phyloP scores from a whole-genome alignment of 2,113 vertebrate genomes.

The Prunella fulvescens region DNA sequence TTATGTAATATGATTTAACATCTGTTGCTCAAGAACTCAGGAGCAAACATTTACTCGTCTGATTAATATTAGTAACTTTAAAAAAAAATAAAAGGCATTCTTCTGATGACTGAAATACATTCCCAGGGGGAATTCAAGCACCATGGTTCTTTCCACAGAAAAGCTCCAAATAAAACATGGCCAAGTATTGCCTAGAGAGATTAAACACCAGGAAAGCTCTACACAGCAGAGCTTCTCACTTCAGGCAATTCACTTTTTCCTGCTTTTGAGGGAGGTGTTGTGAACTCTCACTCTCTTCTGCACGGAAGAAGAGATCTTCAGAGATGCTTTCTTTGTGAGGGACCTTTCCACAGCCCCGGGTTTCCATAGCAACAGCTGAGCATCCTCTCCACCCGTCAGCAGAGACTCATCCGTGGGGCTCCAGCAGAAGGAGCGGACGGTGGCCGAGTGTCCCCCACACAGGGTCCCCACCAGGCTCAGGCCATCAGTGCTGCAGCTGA shows the following conservation, averaged over 20 bases:
- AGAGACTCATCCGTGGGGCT: slow-evolving; percentile 69
- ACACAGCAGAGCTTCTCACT: background rate
- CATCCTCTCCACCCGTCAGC: slow-evolving; percentile 91
- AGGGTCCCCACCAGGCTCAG: slow-evolving; percentile 75
- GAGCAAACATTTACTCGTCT: background rate
- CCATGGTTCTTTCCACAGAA: background rate
- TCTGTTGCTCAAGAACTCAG: background rate
- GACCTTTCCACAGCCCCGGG: slow-evolving; percentile 72
- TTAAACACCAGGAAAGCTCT: background rate
- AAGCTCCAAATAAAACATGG: background rate
- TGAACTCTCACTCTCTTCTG: slow-evolving; percentile 82
- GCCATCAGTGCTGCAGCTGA: slow-evolving; percentile 67
- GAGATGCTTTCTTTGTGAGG: slow-evolving; percentile 65
- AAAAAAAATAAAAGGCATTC: background rate
- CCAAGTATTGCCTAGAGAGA: background rate
- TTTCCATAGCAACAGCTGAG: slow-evolving; percentile 90
- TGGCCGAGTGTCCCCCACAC: slow-evolving; percentile 77
- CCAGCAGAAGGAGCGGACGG: slow-evolving; percentile 87
- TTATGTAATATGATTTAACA: background rate
- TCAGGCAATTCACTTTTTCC: slow-evolving; percentile 51
- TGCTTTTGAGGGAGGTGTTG: slow-evolving; percentile 68
- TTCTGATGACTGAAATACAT: background rate
- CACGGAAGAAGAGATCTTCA: slow-evolving; percentile 82
- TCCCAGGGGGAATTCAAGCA: background rate
- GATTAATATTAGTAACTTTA: background rate